Percentiles rank a stretch among this genome's conserved stretches.
Conservation (phyloP, 37 sponge, comb jelly and placozoan genomes). For the Eunapius fragilis region DNA sequence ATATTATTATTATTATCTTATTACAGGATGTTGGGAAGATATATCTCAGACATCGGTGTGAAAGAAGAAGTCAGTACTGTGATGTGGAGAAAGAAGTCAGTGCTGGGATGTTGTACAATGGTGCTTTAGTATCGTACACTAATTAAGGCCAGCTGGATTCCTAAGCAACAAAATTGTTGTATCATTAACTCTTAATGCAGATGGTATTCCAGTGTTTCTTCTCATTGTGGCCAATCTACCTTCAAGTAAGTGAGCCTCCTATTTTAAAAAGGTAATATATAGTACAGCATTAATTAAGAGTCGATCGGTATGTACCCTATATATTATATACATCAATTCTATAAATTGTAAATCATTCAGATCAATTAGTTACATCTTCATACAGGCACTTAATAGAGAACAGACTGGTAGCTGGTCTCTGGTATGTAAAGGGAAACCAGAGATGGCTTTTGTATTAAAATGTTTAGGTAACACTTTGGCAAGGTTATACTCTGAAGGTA, state of each 20-base stretch:
- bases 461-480: slow-evolving; percentile 28
- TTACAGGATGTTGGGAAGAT: neutral
- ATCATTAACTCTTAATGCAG: slow-evolving; percentile 43
- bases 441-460: slow-evolving; percentile 55
- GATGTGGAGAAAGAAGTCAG: slow-evolving; percentile 17
- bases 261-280: slow-evolving; percentile 27
- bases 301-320: no score
- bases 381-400: slow-evolving; percentile 39
- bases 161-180: slow-evolving; percentile 18
- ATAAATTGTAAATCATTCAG: neutral
- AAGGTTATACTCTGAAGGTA: slow-evolving; percentile 35
- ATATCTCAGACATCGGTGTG: neutral
- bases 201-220: slow-evolving; percentile 46
- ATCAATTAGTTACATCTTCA: neutral
- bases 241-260: slow-evolving; percentile 54
- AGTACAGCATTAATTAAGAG: neutral
- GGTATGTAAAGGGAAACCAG: slow-evolving; percentile 57
- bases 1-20: neutral
- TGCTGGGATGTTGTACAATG: slow-evolving; percentile 46
- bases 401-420: slow-evolving; percentile 46
- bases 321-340: no score
- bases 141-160: slow-evolving; percentile 28
- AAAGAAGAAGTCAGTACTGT: slow-evolving; percentile 5
- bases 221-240: slow-evolving; percentile 59
- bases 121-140: slow-evolving; percentile 28